Evolutionary conservation across 2,888 invertebrate genomes (phyloP), one percentile per base, ranked within the genome.

Genomic region (Diachrysia chrysitis): DNA sequence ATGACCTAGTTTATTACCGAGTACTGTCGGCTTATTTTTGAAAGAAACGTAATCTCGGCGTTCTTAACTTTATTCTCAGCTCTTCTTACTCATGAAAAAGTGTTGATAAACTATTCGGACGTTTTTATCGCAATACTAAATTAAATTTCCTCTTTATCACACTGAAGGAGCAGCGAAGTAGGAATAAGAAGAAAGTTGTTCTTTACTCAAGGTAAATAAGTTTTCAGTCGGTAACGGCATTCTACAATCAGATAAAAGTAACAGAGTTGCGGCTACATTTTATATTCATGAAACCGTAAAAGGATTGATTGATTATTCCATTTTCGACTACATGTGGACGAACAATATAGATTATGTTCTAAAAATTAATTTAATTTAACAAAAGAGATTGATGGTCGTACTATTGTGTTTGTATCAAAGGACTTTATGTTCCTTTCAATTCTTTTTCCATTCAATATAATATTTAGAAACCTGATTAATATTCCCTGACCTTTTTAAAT

Each of bases 241-340:
- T 78, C 66, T 81, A 81, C 83, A 81, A 88, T 89, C 88, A 83
- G 89, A 89, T 91, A 89, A 89, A 78, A 84, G 73, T 83, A 73
- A 77, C 80, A 72, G 82, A 82, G 83, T 85, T 86, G 79, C 82
- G 81, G 76, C 76, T 78, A 78, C 80, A 80, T 83, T 85, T 77
- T 66, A 54, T 63, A 63, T 66, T 72, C 29, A 23, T 35, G 55
- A 61, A 63, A 71, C 54, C 69, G 48, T 63, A 48, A 57, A 66
- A 63, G 53, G 54, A 55, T 62, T 65, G 48, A 51, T 51, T 51
- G 48, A 51, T 19, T 51, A 51, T 51, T 51, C 21, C 48, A 51
- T 21, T 12, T 51, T 51, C 19, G 10, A 10, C 21, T 51, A 12
- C 21, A 51, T 51, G 21, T 21, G 48, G 48, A 51, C 21, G 12